Evolutionary conservation across 2,888 invertebrate species (phyloP).

Genomic region (Lithophane ornitopus): DNA sequence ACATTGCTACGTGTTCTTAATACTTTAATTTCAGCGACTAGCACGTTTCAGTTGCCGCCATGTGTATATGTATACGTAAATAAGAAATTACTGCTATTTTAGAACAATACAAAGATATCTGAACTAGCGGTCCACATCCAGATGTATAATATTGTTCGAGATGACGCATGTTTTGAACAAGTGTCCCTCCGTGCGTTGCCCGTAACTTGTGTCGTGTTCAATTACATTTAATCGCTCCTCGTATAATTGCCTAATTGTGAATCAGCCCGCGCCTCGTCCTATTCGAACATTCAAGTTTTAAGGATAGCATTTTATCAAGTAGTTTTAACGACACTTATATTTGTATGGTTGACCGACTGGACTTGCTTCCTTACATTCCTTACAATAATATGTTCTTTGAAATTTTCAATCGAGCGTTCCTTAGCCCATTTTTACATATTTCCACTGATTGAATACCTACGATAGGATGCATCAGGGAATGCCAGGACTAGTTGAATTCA

Average conservation of each 20-base stretch:
- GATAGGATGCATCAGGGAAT: slow-evolving; percentile 17
- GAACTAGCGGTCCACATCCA: slow-evolving; percentile 57
- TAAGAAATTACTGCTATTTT: slow-evolving; percentile 33
- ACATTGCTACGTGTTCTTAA: slow-evolving; percentile 13
- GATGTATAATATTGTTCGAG: slow-evolving; percentile 64
- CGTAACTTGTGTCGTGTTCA: slow-evolving; percentile 84
- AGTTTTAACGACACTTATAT: slow-evolving; percentile 38
- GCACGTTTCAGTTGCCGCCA: slow-evolving; percentile 3
- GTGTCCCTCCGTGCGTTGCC: slow-evolving; percentile 67
- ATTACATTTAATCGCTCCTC: slow-evolving; percentile 88
- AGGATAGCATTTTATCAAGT: slow-evolving; percentile 50
- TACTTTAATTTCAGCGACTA: slow-evolving; percentile 5
- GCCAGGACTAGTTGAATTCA: slow-evolving; percentile 26
- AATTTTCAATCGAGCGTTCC: neutral
- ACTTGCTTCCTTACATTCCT: neutral
- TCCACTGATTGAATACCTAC: slow-evolving; percentile 20
- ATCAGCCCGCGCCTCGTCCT: slow-evolving; percentile 70
- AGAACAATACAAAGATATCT: slow-evolving; percentile 31
- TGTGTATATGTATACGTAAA: slow-evolving; percentile 6
- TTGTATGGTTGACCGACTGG: slow-evolving; percentile 12
- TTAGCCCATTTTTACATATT: slow-evolving; percentile 2
- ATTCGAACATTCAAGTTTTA: slow-evolving; percentile 55
- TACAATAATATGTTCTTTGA: neutral
- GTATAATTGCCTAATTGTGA: slow-evolving; percentile 88
- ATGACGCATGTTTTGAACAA: slow-evolving; percentile 75